A percentile compares a stretch with the other conserved stretches of the same genome.
Conservation (phyloP, 2,113 vertebrate genomes). For the Pelecanoides urinatrix region DNA sequence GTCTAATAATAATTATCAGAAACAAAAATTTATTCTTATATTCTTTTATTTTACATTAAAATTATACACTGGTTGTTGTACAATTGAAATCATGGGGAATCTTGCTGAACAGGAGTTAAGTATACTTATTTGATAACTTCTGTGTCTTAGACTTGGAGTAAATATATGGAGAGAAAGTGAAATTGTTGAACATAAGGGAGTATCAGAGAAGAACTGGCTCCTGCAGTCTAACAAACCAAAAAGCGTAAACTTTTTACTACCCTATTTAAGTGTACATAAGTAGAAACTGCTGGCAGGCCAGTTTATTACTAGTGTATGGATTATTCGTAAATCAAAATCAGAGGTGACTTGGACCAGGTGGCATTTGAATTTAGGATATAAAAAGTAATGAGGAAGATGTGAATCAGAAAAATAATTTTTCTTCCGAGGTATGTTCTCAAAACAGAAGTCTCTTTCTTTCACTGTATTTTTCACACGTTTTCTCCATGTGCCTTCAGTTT, state of each 20-base stretch:
- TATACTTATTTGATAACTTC: not conserved
- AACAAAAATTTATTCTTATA: not conserved
- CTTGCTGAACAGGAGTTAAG: not conserved
- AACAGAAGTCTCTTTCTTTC: not conserved
- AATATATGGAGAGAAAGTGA: not conserved
- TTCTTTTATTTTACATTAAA: not conserved
- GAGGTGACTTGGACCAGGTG: not conserved
- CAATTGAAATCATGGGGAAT: not conserved
- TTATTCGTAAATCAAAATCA: constrained; percentile 34
- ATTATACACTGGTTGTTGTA: not conserved
- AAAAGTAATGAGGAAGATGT: constrained; percentile 39
- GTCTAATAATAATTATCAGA: not conserved
- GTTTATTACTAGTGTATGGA: not conserved
- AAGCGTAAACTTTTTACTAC: not conserved
- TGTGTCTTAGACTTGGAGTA: not conserved
- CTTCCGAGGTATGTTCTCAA: not conserved
- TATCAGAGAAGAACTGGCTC: not conserved
- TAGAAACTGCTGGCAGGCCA: not conserved
- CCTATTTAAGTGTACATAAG: not conserved
- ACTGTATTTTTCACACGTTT: not conserved
- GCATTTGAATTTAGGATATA: constrained; percentile 15
- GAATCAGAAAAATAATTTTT: constrained; percentile 5
- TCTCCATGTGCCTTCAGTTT: not conserved
- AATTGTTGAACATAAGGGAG: not conserved
- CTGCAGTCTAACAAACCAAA: not conserved